Evolutionary conservation across 2,113 vertebrate species (phyloP).

Genomic region (Hoplias malabaricus): DNA sequence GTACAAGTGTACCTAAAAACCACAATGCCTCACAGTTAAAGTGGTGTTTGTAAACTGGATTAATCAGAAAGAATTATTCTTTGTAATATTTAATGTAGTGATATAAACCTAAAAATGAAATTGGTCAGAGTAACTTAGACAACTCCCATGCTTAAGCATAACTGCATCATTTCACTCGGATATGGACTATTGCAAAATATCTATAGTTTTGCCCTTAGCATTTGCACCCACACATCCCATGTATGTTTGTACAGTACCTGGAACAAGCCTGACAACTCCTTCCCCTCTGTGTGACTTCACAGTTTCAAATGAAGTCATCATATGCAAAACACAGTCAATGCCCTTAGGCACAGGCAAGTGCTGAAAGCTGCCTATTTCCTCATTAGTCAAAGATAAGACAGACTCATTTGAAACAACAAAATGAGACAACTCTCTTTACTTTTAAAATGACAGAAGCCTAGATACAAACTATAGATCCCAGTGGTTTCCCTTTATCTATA

Average conservation of each 20-base stretch:
- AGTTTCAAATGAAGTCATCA: conserved; percentile 58
- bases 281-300: conserved; percentile 51
- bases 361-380: conserved; percentile 58
- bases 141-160: not conserved
- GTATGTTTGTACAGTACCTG: not conserved
- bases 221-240: not conserved
- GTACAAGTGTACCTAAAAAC: no score
- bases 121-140: not conserved
- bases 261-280: conserved; percentile 21
- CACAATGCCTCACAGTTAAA: no score
- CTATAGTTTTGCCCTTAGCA: no score
- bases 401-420: not conserved
- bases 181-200: not conserved
- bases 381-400: conserved; percentile 28
- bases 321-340: conserved; percentile 64
- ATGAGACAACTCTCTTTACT: not conserved
- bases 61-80: not conserved
- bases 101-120: not conserved
- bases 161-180: not conserved
- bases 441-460: not conserved
- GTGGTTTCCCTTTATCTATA: no score
- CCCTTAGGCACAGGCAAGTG: conserved; percentile 60
- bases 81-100: not conserved
- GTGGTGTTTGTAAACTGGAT: not conserved
- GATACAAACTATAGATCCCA: no score